phyloP scores from a whole-genome alignment of 2,113 vertebrate species.

The Polypterus bichir region DNA sequence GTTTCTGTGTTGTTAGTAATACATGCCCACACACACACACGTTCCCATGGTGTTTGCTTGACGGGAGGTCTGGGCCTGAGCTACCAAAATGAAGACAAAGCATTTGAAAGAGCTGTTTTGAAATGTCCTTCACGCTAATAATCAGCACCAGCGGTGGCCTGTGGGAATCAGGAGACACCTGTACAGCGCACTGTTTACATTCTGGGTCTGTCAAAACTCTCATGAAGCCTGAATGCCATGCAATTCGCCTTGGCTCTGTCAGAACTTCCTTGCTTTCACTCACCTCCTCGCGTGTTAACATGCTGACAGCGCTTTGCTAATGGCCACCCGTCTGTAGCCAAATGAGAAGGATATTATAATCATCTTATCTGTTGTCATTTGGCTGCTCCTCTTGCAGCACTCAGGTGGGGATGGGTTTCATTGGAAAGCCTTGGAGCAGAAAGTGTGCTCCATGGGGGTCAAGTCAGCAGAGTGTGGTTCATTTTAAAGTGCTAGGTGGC shows the following conservation, averaged over 20 bases:
- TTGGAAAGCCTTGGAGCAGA: constrained; percentile 61
- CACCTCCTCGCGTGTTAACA: constrained; percentile 42
- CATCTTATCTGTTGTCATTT: constrained; percentile 51
- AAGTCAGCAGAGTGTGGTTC: constrained; percentile 38
- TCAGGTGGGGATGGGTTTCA: constrained; percentile 49
- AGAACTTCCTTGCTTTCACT: constrained; percentile 31
- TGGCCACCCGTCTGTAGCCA: constrained; percentile 48
- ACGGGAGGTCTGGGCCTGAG: constrained; percentile 11
- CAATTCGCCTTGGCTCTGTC: constrained; percentile 27
- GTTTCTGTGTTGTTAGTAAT: too few relatives aligned
- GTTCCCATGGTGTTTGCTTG: background rate
- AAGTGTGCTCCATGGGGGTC: constrained; percentile 51
- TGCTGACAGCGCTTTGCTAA: constrained; percentile 53
- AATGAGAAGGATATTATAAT: constrained; percentile 56
- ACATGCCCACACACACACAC: background rate
- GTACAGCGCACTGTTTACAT: constrained; percentile 33
- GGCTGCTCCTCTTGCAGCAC: constrained; percentile 42
- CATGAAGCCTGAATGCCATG: constrained; percentile 26
- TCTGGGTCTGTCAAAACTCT: constrained; percentile 27
- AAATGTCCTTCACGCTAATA: constrained; percentile 18
- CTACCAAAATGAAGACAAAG: constrained; percentile 15
- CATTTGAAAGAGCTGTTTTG: constrained; percentile 12
- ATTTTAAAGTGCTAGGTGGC: background rate
- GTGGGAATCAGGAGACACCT: constrained; percentile 26
- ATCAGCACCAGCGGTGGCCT: constrained; percentile 20